Evolutionary conservation across 2,113 vertebrate species (phyloP), one percentile per base, ranked within the genome.

Genomic region (Pelusios castaneus): DNA sequence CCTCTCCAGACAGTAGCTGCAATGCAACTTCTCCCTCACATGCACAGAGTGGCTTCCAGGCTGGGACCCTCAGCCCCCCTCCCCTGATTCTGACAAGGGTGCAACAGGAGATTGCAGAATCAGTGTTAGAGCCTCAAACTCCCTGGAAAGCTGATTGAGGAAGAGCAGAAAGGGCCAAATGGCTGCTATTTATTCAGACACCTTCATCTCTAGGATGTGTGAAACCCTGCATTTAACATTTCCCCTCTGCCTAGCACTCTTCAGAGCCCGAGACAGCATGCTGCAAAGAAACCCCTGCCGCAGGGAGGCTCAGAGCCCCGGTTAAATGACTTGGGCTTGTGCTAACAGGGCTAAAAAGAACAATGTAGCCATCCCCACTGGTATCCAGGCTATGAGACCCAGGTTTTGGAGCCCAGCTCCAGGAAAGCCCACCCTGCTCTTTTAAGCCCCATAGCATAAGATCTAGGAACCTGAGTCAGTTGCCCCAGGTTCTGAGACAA

Each of bases 31-130:
- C 31, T 7, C 10, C 3, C 45, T 16, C 27, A 45, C 4, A 3
- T 47, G 21, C 31, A 14, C 6, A 22, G 8, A 63, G 43, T 58
- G 56, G 21, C 75, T 29, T 12, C 51, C 77, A 70, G 49, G 77
- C 58, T 83, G 1, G 0, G 0, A 2, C 21, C 0, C 1, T n/a
- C 79, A 43, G 19, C 79, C 92, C 13, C 0, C 79, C 92, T 10
- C 0, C 2, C 0, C 79, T 80, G 5, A 17, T 54, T 41, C 45
- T 31, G 54, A 70, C n/a, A 70, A 38, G 34, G n/a, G 34, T 70
- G 9, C n/a, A 21, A 38, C 8, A 22, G 19, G 63, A 34, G 34
- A 60, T 60, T 60, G 31, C 58, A 60, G 14, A n/a, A 67, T 34
- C 34, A 19, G 7, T 19, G 34, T 8, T 70, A 54, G 49, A 82